Percentiles rank a stretch among this genome's conserved stretches.
Conservation (phyloP, 37 sponge, comb jelly and placozoan species). For the Agelas oroides region DNA sequence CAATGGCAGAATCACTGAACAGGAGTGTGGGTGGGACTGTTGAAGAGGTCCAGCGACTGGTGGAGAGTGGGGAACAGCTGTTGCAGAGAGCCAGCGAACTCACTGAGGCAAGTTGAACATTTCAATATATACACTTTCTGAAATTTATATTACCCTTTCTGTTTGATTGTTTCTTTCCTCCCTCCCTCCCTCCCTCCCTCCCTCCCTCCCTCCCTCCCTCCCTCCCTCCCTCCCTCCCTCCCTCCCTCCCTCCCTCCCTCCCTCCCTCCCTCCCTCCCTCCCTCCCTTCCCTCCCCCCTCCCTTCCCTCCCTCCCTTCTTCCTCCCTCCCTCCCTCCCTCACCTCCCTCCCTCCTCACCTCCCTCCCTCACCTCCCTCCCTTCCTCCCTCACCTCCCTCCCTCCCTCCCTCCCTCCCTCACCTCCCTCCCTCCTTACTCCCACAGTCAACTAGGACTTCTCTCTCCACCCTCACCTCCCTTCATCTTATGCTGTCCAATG, state of each 20-base stretch:
- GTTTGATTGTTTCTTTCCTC: background rate
- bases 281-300: no score
- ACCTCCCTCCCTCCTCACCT: background rate
- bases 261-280: no score
- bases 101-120: background rate
- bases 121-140: background rate
- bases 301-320: background rate
- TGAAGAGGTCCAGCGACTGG: background rate
- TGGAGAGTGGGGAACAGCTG: conserved; percentile 2
- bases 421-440: no score
- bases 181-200: conserved; percentile 12
- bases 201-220: no score
- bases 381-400: no score
- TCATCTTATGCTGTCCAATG: background rate
- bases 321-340: conserved; percentile 4
- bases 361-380: no score
- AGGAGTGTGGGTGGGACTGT: background rate
- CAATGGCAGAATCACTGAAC: no score
- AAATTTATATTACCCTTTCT: no score
- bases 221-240: no score
- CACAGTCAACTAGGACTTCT: no score
- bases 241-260: background rate
- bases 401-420: background rate
- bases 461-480: no score
- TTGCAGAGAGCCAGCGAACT: background rate